Base-by-base conservation (phyloP, 2,888 invertebrate genomes). In the Emmelina monodactyla region DNA sequence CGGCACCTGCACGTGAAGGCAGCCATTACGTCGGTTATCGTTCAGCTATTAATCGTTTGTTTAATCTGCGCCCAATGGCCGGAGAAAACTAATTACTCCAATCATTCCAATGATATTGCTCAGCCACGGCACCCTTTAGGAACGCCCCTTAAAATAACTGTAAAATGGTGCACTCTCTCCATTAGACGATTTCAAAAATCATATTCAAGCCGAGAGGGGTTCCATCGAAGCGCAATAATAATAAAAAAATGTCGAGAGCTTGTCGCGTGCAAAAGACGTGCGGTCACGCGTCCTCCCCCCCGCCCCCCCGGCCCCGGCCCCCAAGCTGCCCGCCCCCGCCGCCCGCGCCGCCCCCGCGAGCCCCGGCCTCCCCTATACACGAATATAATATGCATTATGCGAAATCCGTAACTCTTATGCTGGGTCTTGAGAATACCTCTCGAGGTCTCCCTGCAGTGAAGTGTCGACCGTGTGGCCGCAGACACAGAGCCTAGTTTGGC, bases 351-450 rank as follows among this genome's bases (percentile, higher is more conserved):
- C 43, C 51, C 41, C 42, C 38, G 37, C 38, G 15, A 35, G 37
- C 35, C 39, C 35, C 33, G 31, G 34, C 35, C 33, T 37, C 57
- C 52, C 57, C 58, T 58, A 53, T 54, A 51, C 57, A 49, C 61
- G 65, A 72, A 76, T 76, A 76, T 76, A 76, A 73, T 73, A 78
- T 78, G 78, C 78, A 78, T 78, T 78, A 78, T 78, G 78, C 78
- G 78, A 78, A 76, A 78, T 78, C 75, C 76, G 75, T 76, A 73
- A 75, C 75, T 78, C 76, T 72, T 70, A 65, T 68, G 67, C n/a
- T n/a, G n/a, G n/a, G n/a, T n/a, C 64, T 55, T 51, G 57, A 61
- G 70, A 67, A 73, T 70, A 72, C 68, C 73, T 75, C 63, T 9
- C 9, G 25, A 9, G 19, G 9, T 5, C 5, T 19, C 19, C 9